Conservation (phyloP, 2,113 vertebrate genomes). For the Hemichromis elongatus region DNA sequence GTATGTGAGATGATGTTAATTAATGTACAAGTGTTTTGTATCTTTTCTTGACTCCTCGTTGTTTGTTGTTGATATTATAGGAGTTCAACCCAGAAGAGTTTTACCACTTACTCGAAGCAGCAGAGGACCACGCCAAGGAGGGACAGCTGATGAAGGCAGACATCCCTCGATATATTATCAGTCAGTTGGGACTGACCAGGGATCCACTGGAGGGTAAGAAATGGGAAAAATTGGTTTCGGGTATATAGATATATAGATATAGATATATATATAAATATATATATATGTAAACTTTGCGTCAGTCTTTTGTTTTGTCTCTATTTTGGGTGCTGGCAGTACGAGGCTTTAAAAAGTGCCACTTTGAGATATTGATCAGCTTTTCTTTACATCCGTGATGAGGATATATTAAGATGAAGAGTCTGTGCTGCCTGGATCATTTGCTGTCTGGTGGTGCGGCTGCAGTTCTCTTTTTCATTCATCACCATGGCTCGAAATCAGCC, state of each 20-base stretch:
- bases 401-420: background rate
- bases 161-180: constrained; percentile 97
- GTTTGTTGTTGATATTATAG: constrained; percentile 54
- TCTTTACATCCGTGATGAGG: background rate
- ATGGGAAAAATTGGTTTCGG: background rate
- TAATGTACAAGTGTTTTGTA: background rate
- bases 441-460: background rate
- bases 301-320: background rate
- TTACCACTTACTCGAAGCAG: constrained; percentile 96
- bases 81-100: constrained; percentile 99
- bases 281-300: too few species aligned
- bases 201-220: constrained; percentile 93
- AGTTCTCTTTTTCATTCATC: constrained; percentile 27
- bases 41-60: background rate
- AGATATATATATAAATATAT: too few species aligned
- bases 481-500: background rate
- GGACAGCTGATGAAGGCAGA: constrained; percentile 96
- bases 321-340: background rate
- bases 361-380: background rate
- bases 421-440: background rate
- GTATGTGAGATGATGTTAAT: background rate
- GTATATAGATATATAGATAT: too few species aligned
- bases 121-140: constrained; percentile 97
- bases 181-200: constrained; percentile 92
- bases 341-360: background rate